A percentile compares a stretch with the other conserved stretches of the same genome.
These are phyloP conservation scores for Papilio dardanus DNA, from an alignment of 1,140 invertebrate genomes.

Conservation along the genomic window DNA sequence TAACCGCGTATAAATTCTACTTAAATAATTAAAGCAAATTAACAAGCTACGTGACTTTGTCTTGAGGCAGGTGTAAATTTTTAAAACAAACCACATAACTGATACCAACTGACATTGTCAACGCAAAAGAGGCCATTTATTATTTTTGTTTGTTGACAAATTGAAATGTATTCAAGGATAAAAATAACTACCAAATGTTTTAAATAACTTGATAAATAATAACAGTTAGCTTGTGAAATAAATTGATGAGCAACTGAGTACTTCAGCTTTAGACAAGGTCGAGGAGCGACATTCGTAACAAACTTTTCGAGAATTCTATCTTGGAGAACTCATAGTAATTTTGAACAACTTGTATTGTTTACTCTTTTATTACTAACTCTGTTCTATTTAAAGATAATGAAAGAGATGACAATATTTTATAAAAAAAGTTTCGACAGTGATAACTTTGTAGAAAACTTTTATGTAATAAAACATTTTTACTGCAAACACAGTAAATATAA, in stretches of 20 bases:
- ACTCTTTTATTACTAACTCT: no score
- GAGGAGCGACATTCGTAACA: neutral
- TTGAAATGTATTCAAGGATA: neutral
- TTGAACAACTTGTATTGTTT: no score
- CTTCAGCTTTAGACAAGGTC: neutral
- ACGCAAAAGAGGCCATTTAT: neutral
- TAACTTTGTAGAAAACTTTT: no score
- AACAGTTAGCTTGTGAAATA: neutral
- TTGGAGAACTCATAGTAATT: neutral
- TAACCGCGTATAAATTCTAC: neutral
- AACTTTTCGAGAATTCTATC: neutral
- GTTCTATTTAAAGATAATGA: no score
- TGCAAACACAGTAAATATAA: no score
- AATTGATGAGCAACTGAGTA: neutral
- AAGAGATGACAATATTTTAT: no score
- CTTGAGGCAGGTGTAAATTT: neutral
- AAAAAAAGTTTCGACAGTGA: no score
- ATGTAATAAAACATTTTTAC: no score
- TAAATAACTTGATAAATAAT: neutral
- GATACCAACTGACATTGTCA: neutral
- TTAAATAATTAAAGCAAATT: slow-evolving; percentile 21
- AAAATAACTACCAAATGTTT: neutral
- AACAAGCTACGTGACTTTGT: slow-evolving; percentile 6
- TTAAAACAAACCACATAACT: neutral
- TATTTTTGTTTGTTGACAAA: neutral